phyloP scores from a whole-genome alignment of 2,113 vertebrate genomes.

The Emydura subglobosa region DNA sequence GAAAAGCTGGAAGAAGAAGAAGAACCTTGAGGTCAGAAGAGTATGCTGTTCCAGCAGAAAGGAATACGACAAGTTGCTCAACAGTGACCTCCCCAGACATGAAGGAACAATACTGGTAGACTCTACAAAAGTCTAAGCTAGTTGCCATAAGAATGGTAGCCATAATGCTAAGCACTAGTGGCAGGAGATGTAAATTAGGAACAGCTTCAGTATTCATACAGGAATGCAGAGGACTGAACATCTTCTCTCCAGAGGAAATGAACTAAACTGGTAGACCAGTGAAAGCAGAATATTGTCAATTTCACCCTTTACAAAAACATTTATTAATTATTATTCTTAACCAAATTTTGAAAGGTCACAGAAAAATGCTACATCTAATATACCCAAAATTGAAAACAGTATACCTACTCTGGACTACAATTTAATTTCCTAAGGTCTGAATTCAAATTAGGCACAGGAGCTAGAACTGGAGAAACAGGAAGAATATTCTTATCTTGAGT shows the following conservation, averaged over 20 bases:
- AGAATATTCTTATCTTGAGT: constrained; percentile 93
- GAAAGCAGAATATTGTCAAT: not conserved
- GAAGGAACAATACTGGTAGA: not conserved
- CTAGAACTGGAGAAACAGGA: constrained; percentile 83
- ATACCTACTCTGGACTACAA: constrained; percentile 95
- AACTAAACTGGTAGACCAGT: not conserved
- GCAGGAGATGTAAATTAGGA: not conserved
- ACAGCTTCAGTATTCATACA: not conserved
- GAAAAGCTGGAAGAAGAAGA: too few species aligned
- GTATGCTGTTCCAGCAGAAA: not conserved
- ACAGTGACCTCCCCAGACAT: not conserved
- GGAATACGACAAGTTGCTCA: not conserved
- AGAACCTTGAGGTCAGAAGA: not conserved
- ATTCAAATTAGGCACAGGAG: constrained; percentile 93
- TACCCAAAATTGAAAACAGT: not conserved
- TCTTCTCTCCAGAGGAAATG: not conserved
- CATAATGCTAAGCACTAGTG: not conserved
- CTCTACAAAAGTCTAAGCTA: not conserved
- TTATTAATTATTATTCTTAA: not conserved
- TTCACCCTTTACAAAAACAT: not conserved
- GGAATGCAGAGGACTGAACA: not conserved
- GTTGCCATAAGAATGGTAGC: not conserved
- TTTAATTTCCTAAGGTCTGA: constrained; percentile 92
- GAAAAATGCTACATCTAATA: not conserved
- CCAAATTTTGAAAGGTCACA: not conserved